A percentile compares a stretch with the other conserved stretches of the same genome.
These are phyloP conservation scores for Iguana delicatissima DNA, from an alignment of 2,797 vertebrate genomes.

Conservation along the genomic window DNA sequence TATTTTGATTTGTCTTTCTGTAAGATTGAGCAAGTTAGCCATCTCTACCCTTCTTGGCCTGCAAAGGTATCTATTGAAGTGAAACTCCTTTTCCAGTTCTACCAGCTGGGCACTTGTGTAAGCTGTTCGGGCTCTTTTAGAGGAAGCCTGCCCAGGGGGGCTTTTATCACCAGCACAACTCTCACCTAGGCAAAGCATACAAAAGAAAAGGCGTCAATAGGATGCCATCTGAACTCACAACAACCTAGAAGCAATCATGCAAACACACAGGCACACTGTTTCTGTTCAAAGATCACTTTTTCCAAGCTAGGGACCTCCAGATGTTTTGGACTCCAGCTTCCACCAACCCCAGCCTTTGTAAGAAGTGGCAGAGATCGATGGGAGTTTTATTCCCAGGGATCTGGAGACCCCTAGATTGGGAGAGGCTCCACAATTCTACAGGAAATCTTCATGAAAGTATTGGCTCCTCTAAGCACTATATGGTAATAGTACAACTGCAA, in stretches of 20 bases:
- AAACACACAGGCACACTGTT: background rate
- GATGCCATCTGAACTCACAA: background rate
- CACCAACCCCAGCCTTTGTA: background rate
- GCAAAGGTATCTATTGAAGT: conserved; percentile 99
- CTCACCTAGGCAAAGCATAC: conserved; percentile 89
- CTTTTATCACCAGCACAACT: conserved; percentile 97
- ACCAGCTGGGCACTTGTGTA: conserved; percentile 99
- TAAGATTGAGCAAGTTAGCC: conserved; percentile 97
- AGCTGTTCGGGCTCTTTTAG: conserved; percentile 96
- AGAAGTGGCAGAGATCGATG: background rate
- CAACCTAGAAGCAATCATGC: conserved; percentile 33
- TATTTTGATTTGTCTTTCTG: conserved; percentile 99
- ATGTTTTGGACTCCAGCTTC: background rate
- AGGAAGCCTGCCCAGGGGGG: conserved; percentile 92
- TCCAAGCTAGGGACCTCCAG: background rate
- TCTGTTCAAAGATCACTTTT: background rate
- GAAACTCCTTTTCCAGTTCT: conserved; percentile 99
- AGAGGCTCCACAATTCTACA: too few species aligned
- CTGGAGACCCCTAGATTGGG: background rate
- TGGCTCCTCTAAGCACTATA: background rate
- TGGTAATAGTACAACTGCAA: background rate
- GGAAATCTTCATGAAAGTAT: background rate
- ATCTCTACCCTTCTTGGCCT: conserved; percentile 96
- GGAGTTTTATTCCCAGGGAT: too few species aligned
- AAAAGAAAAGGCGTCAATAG: conserved; percentile 78